These are phyloP conservation scores for Sycophila texana DNA, from an alignment of 2,888 invertebrate species.

Conservation along the genomic window DNA sequence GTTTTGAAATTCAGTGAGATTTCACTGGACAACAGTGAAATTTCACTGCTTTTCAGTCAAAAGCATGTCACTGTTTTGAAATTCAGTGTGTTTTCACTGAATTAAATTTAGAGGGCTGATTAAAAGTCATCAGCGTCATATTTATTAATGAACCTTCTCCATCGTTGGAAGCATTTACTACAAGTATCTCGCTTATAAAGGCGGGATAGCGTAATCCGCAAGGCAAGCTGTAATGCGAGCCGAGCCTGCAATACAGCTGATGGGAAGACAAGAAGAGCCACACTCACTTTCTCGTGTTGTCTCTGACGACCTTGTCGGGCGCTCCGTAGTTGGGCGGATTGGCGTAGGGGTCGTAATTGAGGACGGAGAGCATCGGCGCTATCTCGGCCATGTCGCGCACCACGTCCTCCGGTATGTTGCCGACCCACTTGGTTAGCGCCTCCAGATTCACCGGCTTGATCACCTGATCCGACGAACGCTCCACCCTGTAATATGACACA, in stretches of 20 bases:
- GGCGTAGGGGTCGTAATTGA: constrained; percentile 96
- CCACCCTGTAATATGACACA: constrained; percentile 82
- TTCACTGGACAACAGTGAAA: too few relatives aligned
- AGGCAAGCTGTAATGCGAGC: not conserved
- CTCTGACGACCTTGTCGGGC: constrained; percentile 86
- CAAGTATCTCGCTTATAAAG: too few relatives aligned
- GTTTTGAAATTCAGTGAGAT: too few relatives aligned
- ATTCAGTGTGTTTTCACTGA: too few relatives aligned
- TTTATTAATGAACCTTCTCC: too few relatives aligned
- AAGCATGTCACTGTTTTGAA: too few relatives aligned
- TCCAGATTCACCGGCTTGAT: constrained; percentile 98
- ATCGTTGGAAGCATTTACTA: too few relatives aligned
- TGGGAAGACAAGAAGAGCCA: not conserved
- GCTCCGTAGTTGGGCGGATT: constrained; percentile 97
- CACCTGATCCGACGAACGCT: constrained; percentile 98
- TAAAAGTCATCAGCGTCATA: too few relatives aligned
- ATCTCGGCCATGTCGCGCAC: constrained; percentile 93
- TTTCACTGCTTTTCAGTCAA: too few relatives aligned
- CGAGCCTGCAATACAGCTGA: not conserved
- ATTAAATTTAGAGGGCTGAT: too few relatives aligned
- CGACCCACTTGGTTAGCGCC: constrained; percentile 95
- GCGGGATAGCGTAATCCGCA: too few relatives aligned
- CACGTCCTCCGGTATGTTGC: constrained; percentile 92
- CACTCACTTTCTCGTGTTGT: constrained; percentile 78
- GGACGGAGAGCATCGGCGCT: constrained; percentile 94